A percentile compares a stretch with the other conserved stretches of the same genome.
These are phyloP conservation scores for Neodiprion virginianus DNA, from an alignment of 1,140 invertebrate species.

Conservation along the genomic window DNA sequence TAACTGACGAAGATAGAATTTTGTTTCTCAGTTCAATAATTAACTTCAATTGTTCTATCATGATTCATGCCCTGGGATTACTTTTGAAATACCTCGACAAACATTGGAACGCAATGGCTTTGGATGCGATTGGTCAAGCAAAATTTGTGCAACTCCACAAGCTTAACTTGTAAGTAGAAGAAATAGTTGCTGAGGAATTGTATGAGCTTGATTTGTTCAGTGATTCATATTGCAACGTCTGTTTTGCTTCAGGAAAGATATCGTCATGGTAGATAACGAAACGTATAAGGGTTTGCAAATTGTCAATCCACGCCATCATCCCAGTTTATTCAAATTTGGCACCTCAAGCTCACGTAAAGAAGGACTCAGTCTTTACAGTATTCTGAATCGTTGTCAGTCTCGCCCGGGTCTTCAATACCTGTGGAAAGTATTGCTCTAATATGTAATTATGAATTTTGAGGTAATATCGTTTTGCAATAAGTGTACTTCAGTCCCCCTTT, in stretches of 20 bases:
- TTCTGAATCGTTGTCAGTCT: constrained; percentile 77
- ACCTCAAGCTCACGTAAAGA: constrained; percentile 66
- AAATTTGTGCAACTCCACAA: constrained; percentile 68
- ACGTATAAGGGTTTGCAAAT: constrained; percentile 79
- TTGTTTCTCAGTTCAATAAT: constrained; percentile 73
- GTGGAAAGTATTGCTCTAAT: constrained; percentile 52
- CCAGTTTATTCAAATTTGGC: constrained; percentile 76
- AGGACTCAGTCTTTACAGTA: constrained; percentile 74
- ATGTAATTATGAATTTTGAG: not conserved
- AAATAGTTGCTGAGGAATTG: not conserved
- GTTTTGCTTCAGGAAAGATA: constrained; percentile 64
- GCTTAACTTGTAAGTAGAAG: constrained; percentile 69
- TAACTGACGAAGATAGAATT: constrained; percentile 66
- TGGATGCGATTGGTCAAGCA: constrained; percentile 62
- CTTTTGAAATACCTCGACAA: constrained; percentile 78
- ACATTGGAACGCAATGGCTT: constrained; percentile 68
- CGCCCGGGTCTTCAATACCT: constrained; percentile 64
- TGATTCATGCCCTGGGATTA: constrained; percentile 76
- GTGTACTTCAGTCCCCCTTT: too few relatives aligned
- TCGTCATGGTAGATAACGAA: constrained; percentile 76
- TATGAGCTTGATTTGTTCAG: constrained; percentile 17
- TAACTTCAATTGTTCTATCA: constrained; percentile 71
- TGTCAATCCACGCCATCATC: constrained; percentile 75
- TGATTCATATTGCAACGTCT: constrained; percentile 16
- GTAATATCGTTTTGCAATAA: too few relatives aligned